These are phyloP conservation scores for Drosophila lini DNA, from an alignment of 1,140 invertebrate species.

Conservation along the genomic window DNA sequence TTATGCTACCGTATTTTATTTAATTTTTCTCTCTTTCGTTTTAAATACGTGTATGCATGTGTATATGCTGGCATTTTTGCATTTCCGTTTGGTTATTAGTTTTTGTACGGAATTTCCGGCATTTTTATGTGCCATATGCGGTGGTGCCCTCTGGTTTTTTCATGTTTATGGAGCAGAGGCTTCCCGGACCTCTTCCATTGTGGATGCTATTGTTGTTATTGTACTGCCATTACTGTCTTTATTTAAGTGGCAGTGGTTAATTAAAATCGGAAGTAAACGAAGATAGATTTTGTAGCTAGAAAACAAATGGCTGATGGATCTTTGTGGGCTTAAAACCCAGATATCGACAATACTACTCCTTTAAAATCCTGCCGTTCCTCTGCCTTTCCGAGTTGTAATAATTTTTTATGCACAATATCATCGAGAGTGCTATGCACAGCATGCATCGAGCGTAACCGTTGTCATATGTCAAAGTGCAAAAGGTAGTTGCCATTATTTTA, in stretches of 20 bases:
- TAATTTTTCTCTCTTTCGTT: neutral
- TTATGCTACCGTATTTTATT: constrained; percentile 18
- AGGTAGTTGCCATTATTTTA: constrained; percentile 54
- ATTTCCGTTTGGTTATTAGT: constrained; percentile 80
- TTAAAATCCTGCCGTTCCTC: constrained; percentile 9
- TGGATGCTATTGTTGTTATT: constrained; percentile 29
- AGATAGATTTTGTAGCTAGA: constrained; percentile 10
- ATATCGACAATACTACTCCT: neutral
- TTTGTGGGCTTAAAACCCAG: neutral
- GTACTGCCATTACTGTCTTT: constrained; percentile 70
- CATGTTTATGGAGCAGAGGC: constrained; percentile 14
- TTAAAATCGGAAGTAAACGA: constrained; percentile 56
- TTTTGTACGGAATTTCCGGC: constrained; percentile 69
- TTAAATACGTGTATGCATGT: constrained; percentile 31
- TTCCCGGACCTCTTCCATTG: constrained; percentile 3
- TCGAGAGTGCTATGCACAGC: constrained; percentile 22
- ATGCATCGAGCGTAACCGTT: constrained; percentile 40
- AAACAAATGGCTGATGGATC: constrained; percentile 7
- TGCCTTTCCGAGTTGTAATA: constrained; percentile 27
- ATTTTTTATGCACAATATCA: constrained; percentile 39
- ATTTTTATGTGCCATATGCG: constrained; percentile 61
- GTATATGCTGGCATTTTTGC: constrained; percentile 50
- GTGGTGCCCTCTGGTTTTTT: constrained; percentile 12
- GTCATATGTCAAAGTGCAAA: constrained; percentile 61
- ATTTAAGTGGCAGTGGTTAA: constrained; percentile 72